Base-by-base conservation (phyloP, 1,140 invertebrate genomes). In the Ganaspis sp. region DNA sequence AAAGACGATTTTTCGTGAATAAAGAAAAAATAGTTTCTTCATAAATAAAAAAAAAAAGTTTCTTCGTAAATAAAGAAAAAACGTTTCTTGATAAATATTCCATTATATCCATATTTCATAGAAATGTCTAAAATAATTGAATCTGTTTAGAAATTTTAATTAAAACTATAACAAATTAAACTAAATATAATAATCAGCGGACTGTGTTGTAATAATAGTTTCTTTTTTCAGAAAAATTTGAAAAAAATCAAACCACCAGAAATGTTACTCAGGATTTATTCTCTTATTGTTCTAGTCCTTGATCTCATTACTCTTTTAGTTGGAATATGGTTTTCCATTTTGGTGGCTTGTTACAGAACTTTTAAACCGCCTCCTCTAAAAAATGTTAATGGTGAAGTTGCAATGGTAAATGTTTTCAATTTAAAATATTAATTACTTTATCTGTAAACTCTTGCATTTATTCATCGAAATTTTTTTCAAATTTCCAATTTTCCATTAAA, bases 291-390 rank as follows among this genome's bases (percentile, higher is more conserved):
- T 37, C 80, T 94, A 72, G 84, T 90, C 69, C 78, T 93, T 45
- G 93, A 94, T 78, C 86, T 93, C n/a, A 73, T 90, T 37, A 92
- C 90, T 84, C 88, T 94, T 9, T 54, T 92, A 70, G 72, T 92
- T 11, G 92, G 92, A 83, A 91, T 93, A 45, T 88, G 90, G 72
- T 92, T 88, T 86, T 89, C 92, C n/a, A 88, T 93, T 26, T 58
- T 93, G 37, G 89, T 92, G 69, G 90, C 93, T 37, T 34, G 91
- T 17, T 93, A 92, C 78, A 89, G 92, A 78, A 85, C 92, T 23
- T 88, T 94, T 69, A 91, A 82, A 80, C 94, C 94, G 74, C 92
- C 92, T 45, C 85, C 91, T 3, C 76, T 92, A 70, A 95, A 94
- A 85, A 92, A 88, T 79, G 81, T 95, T 1, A 78, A 87, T 69